These are phyloP conservation scores for Epistrophe eligans DNA, from an alignment of 2,888 invertebrate species.

Conservation along the genomic window DNA sequence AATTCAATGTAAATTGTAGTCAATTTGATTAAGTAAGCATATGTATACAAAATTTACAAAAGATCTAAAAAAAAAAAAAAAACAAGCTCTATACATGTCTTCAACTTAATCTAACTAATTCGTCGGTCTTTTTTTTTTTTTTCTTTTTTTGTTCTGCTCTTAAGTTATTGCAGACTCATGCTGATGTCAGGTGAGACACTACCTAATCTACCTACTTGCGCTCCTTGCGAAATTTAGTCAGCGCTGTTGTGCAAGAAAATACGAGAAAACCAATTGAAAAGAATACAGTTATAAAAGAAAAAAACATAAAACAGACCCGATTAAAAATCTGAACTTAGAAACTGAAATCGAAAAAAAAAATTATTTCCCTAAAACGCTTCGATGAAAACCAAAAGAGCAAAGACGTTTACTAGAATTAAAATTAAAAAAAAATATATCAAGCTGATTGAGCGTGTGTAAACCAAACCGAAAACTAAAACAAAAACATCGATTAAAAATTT, in stretches of 20 bases:
- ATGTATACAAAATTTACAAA: constrained; percentile 72
- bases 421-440: constrained; percentile 31
- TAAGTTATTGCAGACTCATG: constrained; percentile 84
- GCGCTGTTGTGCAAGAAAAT: constrained; percentile 63
- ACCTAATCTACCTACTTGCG: constrained; percentile 74
- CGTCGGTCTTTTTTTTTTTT: constrained; percentile 82
- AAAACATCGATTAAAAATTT: constrained; percentile 54
- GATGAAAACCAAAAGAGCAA: constrained; percentile 40
- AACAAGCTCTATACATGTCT: constrained; percentile 68
- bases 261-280: constrained; percentile 40
- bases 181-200: constrained; percentile 83
- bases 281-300: constrained; percentile 19
- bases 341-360: constrained; percentile 35
- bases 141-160: constrained; percentile 83
- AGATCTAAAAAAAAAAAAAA: constrained; percentile 54
- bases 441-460: constrained; percentile 55
- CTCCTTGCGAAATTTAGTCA: constrained; percentile 69
- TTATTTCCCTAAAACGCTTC: constrained; percentile 44
- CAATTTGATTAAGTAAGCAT: constrained; percentile 72
- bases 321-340: constrained; percentile 49
- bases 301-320: constrained; percentile 35
- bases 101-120: constrained; percentile 81
- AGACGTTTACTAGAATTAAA: constrained; percentile 21
- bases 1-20: constrained; percentile 65
- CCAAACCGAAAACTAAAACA: constrained; percentile 6